A percentile compares a stretch with the other conserved stretches of the same genome.
Conservation (phyloP, 2,888 invertebrate genomes). For the Meteorus cinctellus region DNA sequence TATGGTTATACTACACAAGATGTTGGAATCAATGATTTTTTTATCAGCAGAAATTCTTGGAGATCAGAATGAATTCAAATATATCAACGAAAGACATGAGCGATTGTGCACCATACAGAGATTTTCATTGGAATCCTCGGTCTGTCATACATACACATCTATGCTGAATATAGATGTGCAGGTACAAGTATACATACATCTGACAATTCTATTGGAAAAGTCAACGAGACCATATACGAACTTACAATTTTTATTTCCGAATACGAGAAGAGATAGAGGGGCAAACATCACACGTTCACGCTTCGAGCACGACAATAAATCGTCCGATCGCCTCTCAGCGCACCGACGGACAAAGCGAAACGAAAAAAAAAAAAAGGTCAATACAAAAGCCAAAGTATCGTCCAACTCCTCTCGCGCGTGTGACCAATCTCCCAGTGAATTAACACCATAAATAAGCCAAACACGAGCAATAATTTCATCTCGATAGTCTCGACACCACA, state of each 20-base stretch:
- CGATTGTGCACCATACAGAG: too few relatives aligned
- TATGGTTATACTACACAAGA: too few relatives aligned
- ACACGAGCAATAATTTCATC: slow-evolving; percentile 18
- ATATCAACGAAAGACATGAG: too few relatives aligned
- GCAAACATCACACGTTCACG: slow-evolving; percentile 9
- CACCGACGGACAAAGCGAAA: background rate
- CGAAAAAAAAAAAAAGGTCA: background rate
- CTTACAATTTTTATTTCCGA: slow-evolving; percentile 11
- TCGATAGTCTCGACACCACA: background rate
- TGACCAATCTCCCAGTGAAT: slow-evolving; percentile 26
- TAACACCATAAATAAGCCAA: slow-evolving; percentile 33
- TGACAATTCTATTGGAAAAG: slow-evolving; percentile 10
- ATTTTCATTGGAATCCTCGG: too few relatives aligned
- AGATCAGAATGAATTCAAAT: too few relatives aligned
- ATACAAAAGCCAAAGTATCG: background rate
- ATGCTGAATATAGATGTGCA: background rate
- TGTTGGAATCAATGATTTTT: too few relatives aligned
- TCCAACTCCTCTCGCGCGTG: background rate
- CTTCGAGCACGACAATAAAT: slow-evolving; percentile 11
- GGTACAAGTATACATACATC: background rate
- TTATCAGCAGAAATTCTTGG: too few relatives aligned
- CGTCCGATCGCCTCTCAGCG: background rate
- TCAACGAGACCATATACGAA: slow-evolving; percentile 7
- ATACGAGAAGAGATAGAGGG: slow-evolving; percentile 4
- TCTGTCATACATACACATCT: background rate